Base-by-base conservation (phyloP, 2,888 invertebrate genomes). In the Keiferia lycopersicella region DNA sequence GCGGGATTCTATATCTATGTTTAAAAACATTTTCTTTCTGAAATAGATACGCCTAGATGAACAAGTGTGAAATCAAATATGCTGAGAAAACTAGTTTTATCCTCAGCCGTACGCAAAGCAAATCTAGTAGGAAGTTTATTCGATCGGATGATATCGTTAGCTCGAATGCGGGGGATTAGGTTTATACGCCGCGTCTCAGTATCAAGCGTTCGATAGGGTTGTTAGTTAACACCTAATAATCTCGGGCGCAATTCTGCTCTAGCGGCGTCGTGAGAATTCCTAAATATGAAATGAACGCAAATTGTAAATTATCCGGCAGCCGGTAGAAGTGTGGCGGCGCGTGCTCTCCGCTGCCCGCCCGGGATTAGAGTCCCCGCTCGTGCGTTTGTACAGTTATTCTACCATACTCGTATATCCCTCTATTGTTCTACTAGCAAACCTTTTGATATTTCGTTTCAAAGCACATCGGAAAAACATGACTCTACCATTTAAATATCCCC, bases 351-450 rank as follows among this genome's bases (percentile, higher is more conserved):
- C 78, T 69, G 73, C 75, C 75, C 78, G 78, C 71, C 65, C 69
- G 78, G 88, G 90, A 90, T 89, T 89, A 90, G 75, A 77, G 73
- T 79, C 74, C n/a, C 73, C 78, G 78, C 79, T 83, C 77, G 81
- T 82, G 82, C 83, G 86, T 84, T 86, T 83, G 83, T 79, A 74
- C 76, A 81, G 79, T 79, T 82, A 80, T 84, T 77, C 73, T 74
- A 75, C 72, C 73, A 77, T 79, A 78, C 73, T 75, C 73, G 76
- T 82, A 78, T 81, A 82, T 81, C 75, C 74, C 71, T 74, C 73
- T 81, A 82, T 83, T 82, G 80, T 84, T 76, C 76, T 75, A 72
- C 71, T 78, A 73, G 73, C 70, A 78, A 84, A 76, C 69, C 69
- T 77, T 80, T 78, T 75, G 69, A 73, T 78, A 76, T 83, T 80